phyloP scores from a whole-genome alignment of 2,797 vertebrate genomes.

The Anniella stebbinsi region DNA sequence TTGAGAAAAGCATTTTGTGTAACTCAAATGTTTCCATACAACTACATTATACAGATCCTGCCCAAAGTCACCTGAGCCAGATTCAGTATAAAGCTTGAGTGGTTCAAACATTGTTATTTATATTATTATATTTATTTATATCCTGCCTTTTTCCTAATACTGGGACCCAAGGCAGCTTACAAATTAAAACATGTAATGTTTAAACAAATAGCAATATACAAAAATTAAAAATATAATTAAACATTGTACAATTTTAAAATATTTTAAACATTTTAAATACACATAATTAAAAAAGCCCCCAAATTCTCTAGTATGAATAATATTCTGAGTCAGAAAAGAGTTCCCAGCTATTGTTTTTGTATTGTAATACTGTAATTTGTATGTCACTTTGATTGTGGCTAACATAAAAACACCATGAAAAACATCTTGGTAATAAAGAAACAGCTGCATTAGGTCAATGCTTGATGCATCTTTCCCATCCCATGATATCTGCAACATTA shows the following conservation, averaged over 20 bases:
- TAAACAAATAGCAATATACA: too few relatives aligned
- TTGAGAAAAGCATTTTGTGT: not conserved
- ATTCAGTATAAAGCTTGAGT: not conserved
- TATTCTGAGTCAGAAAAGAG: not conserved
- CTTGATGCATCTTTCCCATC: not conserved
- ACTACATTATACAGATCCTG: not conserved
- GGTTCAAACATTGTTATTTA: too few relatives aligned
- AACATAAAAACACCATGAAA: not conserved
- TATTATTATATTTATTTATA: too few relatives aligned
- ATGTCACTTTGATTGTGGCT: not conserved
- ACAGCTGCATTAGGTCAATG: not conserved
- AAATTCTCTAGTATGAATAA: not conserved
- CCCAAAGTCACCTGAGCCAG: not conserved
- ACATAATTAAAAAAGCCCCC: too few relatives aligned
- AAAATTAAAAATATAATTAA: too few relatives aligned
- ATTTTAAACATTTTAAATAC: too few relatives aligned
- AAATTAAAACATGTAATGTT: too few relatives aligned
- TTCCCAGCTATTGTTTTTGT: not conserved
- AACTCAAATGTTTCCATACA: not conserved
- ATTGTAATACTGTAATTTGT: not conserved
- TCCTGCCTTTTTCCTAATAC: too few relatives aligned
- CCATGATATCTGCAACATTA: not conserved
- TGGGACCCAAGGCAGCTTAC: too few relatives aligned
- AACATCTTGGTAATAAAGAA: not conserved
- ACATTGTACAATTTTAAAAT: too few relatives aligned